Evolutionary conservation across 1,140 invertebrate genomes (phyloP).

Genomic region (Camponotus pennsylvanicus): DNA sequence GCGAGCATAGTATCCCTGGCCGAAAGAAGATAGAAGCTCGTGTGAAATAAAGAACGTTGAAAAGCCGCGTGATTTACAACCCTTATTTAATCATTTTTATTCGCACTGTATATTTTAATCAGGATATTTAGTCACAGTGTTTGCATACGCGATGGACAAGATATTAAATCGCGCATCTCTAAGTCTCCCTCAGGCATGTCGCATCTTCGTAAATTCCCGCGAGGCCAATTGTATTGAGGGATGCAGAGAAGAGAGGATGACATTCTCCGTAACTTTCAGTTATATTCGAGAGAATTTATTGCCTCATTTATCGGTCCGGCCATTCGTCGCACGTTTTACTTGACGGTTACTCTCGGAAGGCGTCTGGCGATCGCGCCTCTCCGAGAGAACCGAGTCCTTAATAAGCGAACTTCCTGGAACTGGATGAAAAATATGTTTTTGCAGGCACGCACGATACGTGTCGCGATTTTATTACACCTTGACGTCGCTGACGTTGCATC

Average conservation of each 20-base stretch:
- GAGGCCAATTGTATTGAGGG: slow-evolving; percentile 14
- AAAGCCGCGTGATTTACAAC: slow-evolving; percentile 5
- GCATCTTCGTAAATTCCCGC: slow-evolving; percentile 32
- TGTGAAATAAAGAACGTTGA: slow-evolving; percentile 5
- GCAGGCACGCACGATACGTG: slow-evolving; percentile 81
- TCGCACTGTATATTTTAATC: neutral
- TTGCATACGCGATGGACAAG: neutral
- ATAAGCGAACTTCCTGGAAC: slow-evolving; percentile 80
- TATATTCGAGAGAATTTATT: slow-evolving; percentile 73
- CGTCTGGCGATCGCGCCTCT: slow-evolving; percentile 76
- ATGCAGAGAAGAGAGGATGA: slow-evolving; percentile 22
- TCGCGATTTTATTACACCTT: slow-evolving; percentile 81
- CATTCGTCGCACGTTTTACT: slow-evolving; percentile 80
- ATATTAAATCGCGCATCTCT: neutral
- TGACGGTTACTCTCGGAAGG: slow-evolving; percentile 69
- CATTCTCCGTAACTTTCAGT: slow-evolving; percentile 71
- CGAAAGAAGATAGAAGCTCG: slow-evolving; percentile 25
- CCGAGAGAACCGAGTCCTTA: slow-evolving; percentile 64
- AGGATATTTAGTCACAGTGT: neutral
- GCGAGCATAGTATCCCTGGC: slow-evolving; percentile 50
- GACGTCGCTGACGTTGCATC: slow-evolving; percentile 35
- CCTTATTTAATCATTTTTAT: slow-evolving; percentile 35
- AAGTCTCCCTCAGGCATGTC: neutral
- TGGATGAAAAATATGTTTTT: slow-evolving; percentile 82
- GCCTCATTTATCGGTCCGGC: slow-evolving; percentile 72